Evolutionary conservation across 2,797 vertebrate species (phyloP), one percentile per base, ranked within the genome.

Genomic region (Cottoperca gobio): DNA sequence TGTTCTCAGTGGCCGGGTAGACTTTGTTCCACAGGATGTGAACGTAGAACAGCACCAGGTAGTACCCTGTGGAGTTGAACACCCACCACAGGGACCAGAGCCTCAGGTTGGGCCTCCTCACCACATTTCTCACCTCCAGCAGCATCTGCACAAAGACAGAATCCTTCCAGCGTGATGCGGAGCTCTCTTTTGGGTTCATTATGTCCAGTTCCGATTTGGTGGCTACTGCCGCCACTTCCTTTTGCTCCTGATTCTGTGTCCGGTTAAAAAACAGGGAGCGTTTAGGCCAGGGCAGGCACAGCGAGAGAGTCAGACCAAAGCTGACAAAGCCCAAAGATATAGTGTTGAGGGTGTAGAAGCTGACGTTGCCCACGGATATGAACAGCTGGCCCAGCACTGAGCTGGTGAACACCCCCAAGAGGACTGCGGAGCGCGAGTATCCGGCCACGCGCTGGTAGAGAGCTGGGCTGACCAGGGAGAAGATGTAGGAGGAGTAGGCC

Each of bases 11-110:
- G 33, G 84, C 1, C 0, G 85, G 76, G 48, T 86, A 70, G 46
- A 98, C 85, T 72, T 88, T 89, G 0, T 92, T 96, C 98, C 98
- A 99, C 75, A 99, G 93, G 87, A 99, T 95, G 81, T 99, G 98
- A 13, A 96, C 95, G 0, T 99, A 97, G 92, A 97, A 98, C 35
- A 97, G 76, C 65, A 99, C 89, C 91, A 99, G 90, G 90, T 99
- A 99, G 91, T 99, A 99, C 17, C 97, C 97, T 0, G 97, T 93
- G 0, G 97, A 99, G 95, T 96, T 98, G 88, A 98, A 96, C 70
- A 99, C 28, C 98, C 98, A 99, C 98, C 98, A 99, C 63, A 98
- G 76, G 52, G 92, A 98, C 98, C 98, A 99, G 65, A 99, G 95
- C 39, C 96, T 95, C 62, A 99, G 93, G 82, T 86, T 96, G 0